phyloP scores from a whole-genome alignment of 2,888 invertebrate genomes.

The Heliconius ismenius region DNA sequence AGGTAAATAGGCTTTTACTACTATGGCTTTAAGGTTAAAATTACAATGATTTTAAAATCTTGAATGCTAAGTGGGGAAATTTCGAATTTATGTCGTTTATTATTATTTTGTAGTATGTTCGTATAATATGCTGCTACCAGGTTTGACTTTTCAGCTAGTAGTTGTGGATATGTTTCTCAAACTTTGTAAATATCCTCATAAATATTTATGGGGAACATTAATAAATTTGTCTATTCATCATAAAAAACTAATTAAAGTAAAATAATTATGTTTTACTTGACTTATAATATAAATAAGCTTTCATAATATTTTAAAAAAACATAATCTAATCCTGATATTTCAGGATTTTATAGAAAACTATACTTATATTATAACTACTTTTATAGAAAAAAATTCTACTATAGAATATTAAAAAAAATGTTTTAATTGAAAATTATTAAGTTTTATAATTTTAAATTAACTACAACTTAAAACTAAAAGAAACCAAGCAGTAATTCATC shows the following conservation, averaged over 20 bases:
- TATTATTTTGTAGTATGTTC: slow-evolving; percentile 1
- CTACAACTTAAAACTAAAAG: background rate
- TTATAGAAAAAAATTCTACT: no score
- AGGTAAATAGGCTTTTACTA: slow-evolving; percentile 1
- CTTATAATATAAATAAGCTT: no score
- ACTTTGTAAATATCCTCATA: background rate
- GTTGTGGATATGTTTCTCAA: background rate
- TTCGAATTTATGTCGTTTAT: slow-evolving; percentile 3
- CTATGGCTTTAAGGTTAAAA: background rate
- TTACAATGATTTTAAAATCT: background rate
- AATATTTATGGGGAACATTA: background rate
- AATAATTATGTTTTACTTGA: no score
- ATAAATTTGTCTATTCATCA: background rate
- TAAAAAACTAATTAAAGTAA: no score
- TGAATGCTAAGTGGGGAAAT: slow-evolving; percentile 9
- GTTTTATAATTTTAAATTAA: background rate
- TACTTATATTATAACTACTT: no score
- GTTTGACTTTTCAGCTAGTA: background rate
- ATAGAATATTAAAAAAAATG: no score
- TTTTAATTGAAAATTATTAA: background rate
- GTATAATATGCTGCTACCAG: background rate
- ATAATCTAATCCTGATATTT: no score
- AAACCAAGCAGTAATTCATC: background rate
- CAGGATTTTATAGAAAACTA: no score
- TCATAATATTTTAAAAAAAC: no score